Conservation (phyloP, 2,888 invertebrate species). For the Catonia carolina region DNA sequence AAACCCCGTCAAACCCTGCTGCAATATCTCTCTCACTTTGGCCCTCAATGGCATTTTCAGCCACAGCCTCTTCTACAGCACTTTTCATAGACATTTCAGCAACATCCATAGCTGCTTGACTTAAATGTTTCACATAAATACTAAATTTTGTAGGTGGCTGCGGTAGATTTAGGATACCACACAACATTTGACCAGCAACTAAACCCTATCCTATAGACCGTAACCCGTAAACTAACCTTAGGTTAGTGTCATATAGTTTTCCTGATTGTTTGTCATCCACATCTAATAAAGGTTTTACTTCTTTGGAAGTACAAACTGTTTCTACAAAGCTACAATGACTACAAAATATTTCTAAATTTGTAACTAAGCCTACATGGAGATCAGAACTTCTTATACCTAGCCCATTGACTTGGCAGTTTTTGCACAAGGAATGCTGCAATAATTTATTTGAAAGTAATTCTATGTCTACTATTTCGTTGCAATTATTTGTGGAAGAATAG, state of each 20-base stretch:
- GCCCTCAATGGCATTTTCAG: neutral
- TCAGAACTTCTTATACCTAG: too few species aligned
- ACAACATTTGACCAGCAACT: conserved; percentile 5
- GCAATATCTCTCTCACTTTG: conserved; percentile 2
- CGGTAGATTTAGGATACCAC: conserved; percentile 4
- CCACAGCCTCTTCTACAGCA: neutral
- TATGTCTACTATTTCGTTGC: too few species aligned
- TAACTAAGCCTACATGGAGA: too few species aligned
- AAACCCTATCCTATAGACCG: neutral
- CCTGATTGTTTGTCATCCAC: too few species aligned
- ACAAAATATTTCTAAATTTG: too few species aligned
- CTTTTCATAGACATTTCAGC: conserved; percentile 4
- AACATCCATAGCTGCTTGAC: neutral
- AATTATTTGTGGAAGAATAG: too few species aligned
- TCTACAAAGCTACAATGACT: too few species aligned
- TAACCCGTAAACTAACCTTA: conserved; percentile 4
- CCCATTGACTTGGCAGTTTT: too few species aligned
- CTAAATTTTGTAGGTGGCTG: conserved; percentile 4
- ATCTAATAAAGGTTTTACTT: too few species aligned
- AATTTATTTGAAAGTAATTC: too few species aligned
- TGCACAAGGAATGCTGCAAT: too few species aligned
- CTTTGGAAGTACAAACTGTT: too few species aligned
- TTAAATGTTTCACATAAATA: neutral
- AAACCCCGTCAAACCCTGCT: conserved; percentile 24
- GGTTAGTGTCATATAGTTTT: neutral